These are phyloP conservation scores for Cistogaster globosa DNA, from an alignment of 2,888 invertebrate genomes.

Conservation along the genomic window DNA sequence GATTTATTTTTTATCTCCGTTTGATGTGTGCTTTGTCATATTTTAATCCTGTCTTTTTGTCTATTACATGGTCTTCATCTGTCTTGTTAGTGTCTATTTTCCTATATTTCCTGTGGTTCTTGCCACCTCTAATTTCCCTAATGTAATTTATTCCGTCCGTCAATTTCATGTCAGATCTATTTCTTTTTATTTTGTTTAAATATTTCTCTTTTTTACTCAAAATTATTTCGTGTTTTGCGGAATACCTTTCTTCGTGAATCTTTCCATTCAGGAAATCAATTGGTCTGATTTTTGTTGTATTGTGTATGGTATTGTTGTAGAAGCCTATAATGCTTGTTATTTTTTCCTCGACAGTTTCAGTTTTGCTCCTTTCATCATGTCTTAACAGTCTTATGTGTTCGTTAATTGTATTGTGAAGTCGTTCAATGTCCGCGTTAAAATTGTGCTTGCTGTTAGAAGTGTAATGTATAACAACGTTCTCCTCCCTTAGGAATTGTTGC, in stretches of 20 bases:
- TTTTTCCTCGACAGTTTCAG: conserved; percentile 62
- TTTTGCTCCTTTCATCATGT: conserved; percentile 33
- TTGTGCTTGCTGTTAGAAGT: conserved; percentile 62
- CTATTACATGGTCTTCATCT: background rate
- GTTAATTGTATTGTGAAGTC: conserved; percentile 70
- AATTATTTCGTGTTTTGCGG: conserved; percentile 55
- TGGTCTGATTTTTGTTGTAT: conserved; percentile 40
- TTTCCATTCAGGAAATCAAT: conserved; percentile 65
- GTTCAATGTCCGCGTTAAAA: conserved; percentile 70
- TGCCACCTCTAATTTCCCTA: conserved; percentile 55
- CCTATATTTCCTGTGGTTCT: conserved; percentile 69
- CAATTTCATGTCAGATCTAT: conserved; percentile 28
- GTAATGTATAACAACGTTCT: conserved; percentile 65
- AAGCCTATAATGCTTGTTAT: conserved; percentile 34
- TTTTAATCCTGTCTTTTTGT: background rate
- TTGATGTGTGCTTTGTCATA: background rate
- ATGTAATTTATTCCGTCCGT: conserved; percentile 37
- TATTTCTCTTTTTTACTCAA: conserved; percentile 10
- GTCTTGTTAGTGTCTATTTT: conserved; percentile 34
- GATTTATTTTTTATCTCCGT: conserved; percentile 2
- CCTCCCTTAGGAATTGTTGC: conserved; percentile 24
- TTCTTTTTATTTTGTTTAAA: background rate
- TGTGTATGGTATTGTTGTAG: conserved; percentile 37
- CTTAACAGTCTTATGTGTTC: conserved; percentile 68
- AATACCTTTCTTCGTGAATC: conserved; percentile 58